Evolutionary conservation across 2,888 invertebrate species (phyloP), one percentile per base, ranked within the genome.

Genomic region (Cyaniris semiargus): DNA sequence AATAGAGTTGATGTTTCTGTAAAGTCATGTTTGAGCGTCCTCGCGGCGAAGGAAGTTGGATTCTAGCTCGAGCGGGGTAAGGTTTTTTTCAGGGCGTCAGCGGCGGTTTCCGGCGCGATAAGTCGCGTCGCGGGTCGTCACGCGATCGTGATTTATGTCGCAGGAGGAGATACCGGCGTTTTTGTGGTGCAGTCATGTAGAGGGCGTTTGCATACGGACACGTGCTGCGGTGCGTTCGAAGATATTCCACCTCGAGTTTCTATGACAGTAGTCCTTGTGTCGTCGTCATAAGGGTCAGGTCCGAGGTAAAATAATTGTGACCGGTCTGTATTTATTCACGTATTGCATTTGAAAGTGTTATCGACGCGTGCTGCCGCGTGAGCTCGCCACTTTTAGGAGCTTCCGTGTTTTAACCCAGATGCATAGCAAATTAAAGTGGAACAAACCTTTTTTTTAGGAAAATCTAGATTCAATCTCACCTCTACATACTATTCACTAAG

Each of bases 81-180:
- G 70, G 77, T 38, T 56, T 77, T 58, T 72, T 77, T 77, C 72
- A 18, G 72, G 71, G 72, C 23, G 71, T 72, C 44, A 18, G 58
- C 38, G 72, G 78, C 82, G 84, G 90, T 90, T 92, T 92, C 93
- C 93, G 87, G 85, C 82, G 85, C 90, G 94, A 94, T 93, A 93
- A 93, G 92, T 90, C 91, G 89, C 86, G 85, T 88, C 84, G 87
- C 90, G 84, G 89, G 87, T 87, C 91, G 92, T 92, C 93, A 93
- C 93, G 93, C 93, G 90, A 94, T 87, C 89, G 89, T 92, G 92
- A 93, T 93, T 93, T 93, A 93, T 93, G 92, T 91, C 89, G 91
- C 91, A 92, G 93, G 93, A 91, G 87, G 85, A 87, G 89, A 92
- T 93, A 92, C 83, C 83, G 82, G 86, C 84, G 86, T 89, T 89